phyloP scores from a whole-genome alignment of 2,113 vertebrate genomes.

The Hippolais icterina region DNA sequence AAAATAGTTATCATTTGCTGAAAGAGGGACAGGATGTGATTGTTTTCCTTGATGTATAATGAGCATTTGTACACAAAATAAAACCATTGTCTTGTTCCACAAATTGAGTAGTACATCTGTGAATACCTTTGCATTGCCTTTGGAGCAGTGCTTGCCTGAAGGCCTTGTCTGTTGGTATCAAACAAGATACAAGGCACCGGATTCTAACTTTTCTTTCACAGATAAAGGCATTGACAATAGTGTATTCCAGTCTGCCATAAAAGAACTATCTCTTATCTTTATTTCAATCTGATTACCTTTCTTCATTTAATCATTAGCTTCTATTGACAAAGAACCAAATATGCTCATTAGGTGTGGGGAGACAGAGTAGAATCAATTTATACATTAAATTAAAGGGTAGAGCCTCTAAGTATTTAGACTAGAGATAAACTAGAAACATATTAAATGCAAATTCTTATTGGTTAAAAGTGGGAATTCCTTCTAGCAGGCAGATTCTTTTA shows the following conservation, averaged over 20 bases:
- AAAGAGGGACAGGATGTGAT: background rate
- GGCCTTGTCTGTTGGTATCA: background rate
- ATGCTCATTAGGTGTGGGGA: conserved; percentile 12
- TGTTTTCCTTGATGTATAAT: background rate
- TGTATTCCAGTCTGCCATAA: conserved; percentile 27
- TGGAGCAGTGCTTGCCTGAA: conserved; percentile 31
- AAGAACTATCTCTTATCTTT: conserved; percentile 59
- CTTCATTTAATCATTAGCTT: conserved; percentile 58
- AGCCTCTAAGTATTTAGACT: conserved; percentile 18
- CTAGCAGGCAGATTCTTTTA: background rate
- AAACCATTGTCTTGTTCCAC: background rate
- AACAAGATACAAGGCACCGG: background rate
- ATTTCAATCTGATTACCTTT: conserved; percentile 60
- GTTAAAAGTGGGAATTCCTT: background rate
- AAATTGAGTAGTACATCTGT: background rate
- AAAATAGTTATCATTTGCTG: background rate
- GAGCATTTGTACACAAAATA: background rate
- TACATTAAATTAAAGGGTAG: conserved; percentile 44
- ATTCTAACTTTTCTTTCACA: conserved; percentile 27
- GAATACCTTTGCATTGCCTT: conserved; percentile 3
- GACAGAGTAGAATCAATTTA: conserved; percentile 42
- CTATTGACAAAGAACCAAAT: conserved; percentile 59
- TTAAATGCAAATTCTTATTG: background rate
- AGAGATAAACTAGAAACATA: conserved; percentile 23
- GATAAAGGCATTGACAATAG: background rate